Evolutionary conservation across 2,113 vertebrate genomes (phyloP), one percentile per base, ranked within the genome.

Genomic region (Pachypanchax playfairii): DNA sequence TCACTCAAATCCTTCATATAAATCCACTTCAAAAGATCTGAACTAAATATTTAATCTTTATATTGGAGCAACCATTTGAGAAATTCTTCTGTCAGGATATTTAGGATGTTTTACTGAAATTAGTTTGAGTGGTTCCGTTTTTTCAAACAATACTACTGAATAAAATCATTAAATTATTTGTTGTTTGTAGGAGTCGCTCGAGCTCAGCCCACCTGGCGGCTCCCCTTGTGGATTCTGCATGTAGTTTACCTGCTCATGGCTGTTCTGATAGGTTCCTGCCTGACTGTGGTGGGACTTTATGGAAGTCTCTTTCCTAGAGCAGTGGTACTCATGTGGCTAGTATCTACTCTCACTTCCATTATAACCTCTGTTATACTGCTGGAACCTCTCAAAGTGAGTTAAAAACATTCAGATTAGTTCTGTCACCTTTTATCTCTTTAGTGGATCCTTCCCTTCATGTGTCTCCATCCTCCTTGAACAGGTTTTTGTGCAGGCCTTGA

Each of bases 261-360:
- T 6, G 5, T 69, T 26, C 52, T 92, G 24, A 35, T 93, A 24
- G 89, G 62, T 18, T 65, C 31, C 0, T 91, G 91, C 43, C 79
- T 93, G 77, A 48, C 74, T 1, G 59, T 90, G 50, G 89, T 89
- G 4, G 87, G 85, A 24, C 85, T 93, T 36, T 94, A 94, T 8
- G 90, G 90, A 17, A 84, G 85, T 67, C 73, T 65, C 58, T 85
- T 93, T 70, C 82, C 88, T 57, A 86, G 84, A 61, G 38, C 65
- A 0, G 88, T 87, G 0, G 70, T 93, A 17, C 86, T 94, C 36
- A 87, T 92, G 90, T 94, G 91, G 93, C 84, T 94, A 15, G 48
- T 83, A 9, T 91, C 92, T 0, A 52, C 75, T 7, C 28, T 87
- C 22, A 90, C 86, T 12, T 90, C 93, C 13, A 84, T 93, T 65